Evolutionary conservation across 2,888 invertebrate genomes (phyloP), one percentile per base, ranked within the genome.

Genomic region (Diplolepis rosae): DNA sequence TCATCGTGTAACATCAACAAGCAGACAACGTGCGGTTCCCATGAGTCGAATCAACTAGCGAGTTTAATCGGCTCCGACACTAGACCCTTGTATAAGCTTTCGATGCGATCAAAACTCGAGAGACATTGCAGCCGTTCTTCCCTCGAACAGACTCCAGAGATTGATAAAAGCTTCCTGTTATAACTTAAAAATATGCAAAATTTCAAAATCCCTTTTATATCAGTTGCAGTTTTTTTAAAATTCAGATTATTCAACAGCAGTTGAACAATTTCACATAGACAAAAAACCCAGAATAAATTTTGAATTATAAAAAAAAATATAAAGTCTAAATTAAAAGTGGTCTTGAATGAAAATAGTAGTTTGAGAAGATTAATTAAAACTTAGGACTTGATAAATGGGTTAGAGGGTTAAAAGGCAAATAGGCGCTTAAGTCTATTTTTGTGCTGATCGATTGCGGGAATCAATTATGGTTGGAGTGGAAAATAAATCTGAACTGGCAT

Each of bases 51-150:
- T 79, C 76, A 77, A 70, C 75, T 68, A 72, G 70, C 66, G 66
- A 77, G 73, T 77, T 77, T 75, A 78, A 80, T 79, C 77, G 75
- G 69, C 73, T 70, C 74, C 65, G 69, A 65, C 66, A 61, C 66
- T 70, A 51, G 70, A 67, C 56, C 27, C 71, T 75, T 66, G 68
- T 65, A 69, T 45, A 28, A 68, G 35, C 35, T 32, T 51, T 45
- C 50, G 69, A 75, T 56, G 67, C 69, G 67, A 65, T 56, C 65
- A 42, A 70, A 51, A 28, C 75, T 69, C 71, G 18, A 65, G 75
- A 72, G 70, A 71, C 65, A 24, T 48, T 51, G 39, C 39, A 61
- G 35, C 35, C 61, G 11, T 61, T 61, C 35, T 61, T 61, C 24
- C 22, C 39, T 61, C 61, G 6, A n/a, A 61, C 61, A 18, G 24